Evolutionary conservation across 2,797 vertebrate genomes (phyloP).

Genomic region (Synaphobranchus kaupii): DNA sequence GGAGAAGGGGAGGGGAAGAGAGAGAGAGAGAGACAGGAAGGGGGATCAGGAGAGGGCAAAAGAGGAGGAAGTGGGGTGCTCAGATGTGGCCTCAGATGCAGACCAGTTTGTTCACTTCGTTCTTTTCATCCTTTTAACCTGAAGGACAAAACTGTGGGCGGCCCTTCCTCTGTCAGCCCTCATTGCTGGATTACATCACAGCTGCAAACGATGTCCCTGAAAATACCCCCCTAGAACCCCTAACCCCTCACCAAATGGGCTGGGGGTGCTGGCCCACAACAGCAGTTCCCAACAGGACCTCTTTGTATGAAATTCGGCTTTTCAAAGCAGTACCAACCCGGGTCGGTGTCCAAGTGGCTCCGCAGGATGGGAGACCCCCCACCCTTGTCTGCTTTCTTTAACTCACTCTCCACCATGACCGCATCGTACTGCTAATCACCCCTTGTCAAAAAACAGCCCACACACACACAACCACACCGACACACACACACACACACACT

Average conservation of each 20-base stretch:
- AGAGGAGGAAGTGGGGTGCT: neutral
- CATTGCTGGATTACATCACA: neutral
- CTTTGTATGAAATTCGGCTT: neutral
- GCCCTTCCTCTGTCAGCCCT: no score
- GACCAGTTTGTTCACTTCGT: neutral
- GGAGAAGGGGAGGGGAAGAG: neutral
- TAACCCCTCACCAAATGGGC: neutral
- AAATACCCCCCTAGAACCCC: neutral
- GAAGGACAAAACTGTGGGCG: neutral
- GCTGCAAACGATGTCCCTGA: neutral
- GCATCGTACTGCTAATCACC: neutral
- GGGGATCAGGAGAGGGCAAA: slow-evolving; percentile 17
- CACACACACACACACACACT: neutral
- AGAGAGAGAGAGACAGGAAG: neutral
- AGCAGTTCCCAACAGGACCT: neutral
- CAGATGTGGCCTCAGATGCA: neutral
- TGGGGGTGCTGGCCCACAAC: neutral
- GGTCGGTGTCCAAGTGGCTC: slow-evolving; percentile 14
- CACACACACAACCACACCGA: neutral
- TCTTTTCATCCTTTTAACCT: neutral
- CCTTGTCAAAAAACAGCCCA: neutral
- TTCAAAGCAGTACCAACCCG: neutral
- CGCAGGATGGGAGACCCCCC: neutral
- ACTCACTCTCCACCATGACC: neutral
- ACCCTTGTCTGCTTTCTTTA: neutral